Base-by-base conservation (phyloP, 2,797 vertebrate genomes). In the Ciconia nigra region DNA sequence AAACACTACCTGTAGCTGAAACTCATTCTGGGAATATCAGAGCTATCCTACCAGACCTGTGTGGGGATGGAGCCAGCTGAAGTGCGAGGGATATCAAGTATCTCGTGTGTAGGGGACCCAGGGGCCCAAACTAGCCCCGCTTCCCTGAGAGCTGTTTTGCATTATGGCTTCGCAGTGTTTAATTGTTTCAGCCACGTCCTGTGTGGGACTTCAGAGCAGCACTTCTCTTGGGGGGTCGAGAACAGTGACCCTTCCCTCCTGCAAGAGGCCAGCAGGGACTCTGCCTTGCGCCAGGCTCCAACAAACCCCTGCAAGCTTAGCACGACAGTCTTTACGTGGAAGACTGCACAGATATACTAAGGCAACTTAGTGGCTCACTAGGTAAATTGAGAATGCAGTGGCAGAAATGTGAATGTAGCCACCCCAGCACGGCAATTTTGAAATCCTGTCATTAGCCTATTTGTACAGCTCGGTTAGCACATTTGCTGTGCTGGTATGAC, bases 41-140 rank as follows among this genome's bases (percentile, higher is more conserved):
- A 74, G 31, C 8, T 73, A 11, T 33, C 10, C 39, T 17, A 2
- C 6, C 41, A n/a, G 51, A 55, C 47, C 69, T 83, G 1, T 18
- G 44, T 31, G 29, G 24, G 78, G n/a, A 18, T 52, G 39, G 65
- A 81, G 33, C 7, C 72, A 44, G n/a, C 0, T 21, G 31, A 57
- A 10, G 14, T 35, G n/a, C 21, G 78, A 78, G 70, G 46, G 83
- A 7, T 69, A 74, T 49, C 4, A 54, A 24, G 20, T 5, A 2
- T 16, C 8, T 42, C 2, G 0, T 5, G 4, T 15, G 8, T 0
- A 73, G 55, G 31, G 39, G 16, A 49, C 17, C 15, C 37, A 61
- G 17, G 26, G 13, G 20, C 39, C 29, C 47, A 70, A 72, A 44
- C 19, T n/a, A 61, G 29, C 35, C 35, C 13, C 2, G 1, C 5